Base-by-base conservation (phyloP, 37 sponge, comb jelly and placozoan genomes). In the Oscarella lobularis region DNA sequence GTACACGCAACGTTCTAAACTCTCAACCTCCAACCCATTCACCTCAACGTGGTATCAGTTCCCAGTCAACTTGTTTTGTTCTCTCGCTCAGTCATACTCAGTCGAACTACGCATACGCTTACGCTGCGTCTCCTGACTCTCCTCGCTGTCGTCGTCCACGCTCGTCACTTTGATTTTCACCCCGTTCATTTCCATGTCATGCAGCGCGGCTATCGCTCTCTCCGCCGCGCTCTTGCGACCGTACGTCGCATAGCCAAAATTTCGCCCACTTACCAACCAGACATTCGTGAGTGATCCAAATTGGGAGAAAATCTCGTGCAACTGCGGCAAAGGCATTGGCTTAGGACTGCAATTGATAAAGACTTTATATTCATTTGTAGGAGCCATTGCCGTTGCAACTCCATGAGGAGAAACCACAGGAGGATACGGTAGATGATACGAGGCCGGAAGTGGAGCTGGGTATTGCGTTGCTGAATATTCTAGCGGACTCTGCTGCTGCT, bases 231-330 rank as follows among this genome's bases (percentile, higher is more conserved):
- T 38, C 0, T 85, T 74, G 1, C 33, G 83, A 4, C 82, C 83
- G 40, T 84, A 96, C 71, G 83, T 89, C 1, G 91, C 94, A 76
- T 92, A 96, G 33, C 98, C 98, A 40, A 88, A 96, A 67, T 94
- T 94, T 73, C 86, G 84, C 6, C 95, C 90, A 1, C 95, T 54
- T 40, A 94, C 90, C 20, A 94, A 34, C 87, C 88, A 94, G 0
- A 90, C 81, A 73, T 92, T 88, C 39, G 90, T 92, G 31, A 96
- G 86, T 4, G 85, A 65, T 1, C 93, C 90, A 74, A 92, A 96
- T 0, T 90, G 81, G 0, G 83, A 75, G 75, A 96, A 96, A 32
- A 92, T 77, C 9, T 89, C 90, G 31, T 85, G 66, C 2, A 96
- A 87, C 4, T 81, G 74, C 38, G 85, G 82, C 40, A 90, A 93